phyloP scores from a whole-genome alignment of 2,797 vertebrate genomes.

The Brotula barbata region DNA sequence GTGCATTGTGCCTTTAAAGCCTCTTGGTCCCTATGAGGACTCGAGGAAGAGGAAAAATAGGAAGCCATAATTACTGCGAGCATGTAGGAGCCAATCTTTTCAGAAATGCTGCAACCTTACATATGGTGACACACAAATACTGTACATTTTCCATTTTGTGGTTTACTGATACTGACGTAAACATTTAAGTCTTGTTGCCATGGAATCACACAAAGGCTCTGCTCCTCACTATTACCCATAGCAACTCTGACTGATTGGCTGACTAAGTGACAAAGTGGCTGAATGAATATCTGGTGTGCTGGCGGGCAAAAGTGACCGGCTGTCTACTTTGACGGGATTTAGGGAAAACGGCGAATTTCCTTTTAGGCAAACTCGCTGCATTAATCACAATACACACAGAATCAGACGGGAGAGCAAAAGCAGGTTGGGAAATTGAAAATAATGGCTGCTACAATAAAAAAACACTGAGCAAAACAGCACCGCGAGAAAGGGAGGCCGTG shows the following conservation, averaged over 20 bases:
- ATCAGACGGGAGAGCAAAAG: constrained; percentile 3
- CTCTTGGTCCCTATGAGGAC: too few relatives aligned
- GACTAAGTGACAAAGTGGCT: constrained; percentile 55
- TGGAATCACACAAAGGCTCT: constrained; percentile 51
- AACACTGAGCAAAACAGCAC: constrained; percentile 10
- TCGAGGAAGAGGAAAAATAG: too few relatives aligned
- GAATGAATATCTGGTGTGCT: constrained; percentile 57
- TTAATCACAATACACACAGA: constrained; percentile 17
- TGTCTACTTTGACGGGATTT: constrained; percentile 45
- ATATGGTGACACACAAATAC: too few relatives aligned
- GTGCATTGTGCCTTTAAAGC: too few relatives aligned
- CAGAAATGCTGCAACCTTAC: constrained; percentile 5
- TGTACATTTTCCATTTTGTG: constrained; percentile 22
- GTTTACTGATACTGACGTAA: too few relatives aligned
- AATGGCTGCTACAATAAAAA: constrained; percentile 9
- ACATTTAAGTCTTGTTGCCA: constrained; percentile 66
- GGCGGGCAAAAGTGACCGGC: constrained; percentile 42
- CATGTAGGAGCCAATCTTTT: constrained; percentile 16
- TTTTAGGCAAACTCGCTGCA: constrained; percentile 35
- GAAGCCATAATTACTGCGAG: too few relatives aligned
- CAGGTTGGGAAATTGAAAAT: constrained; percentile 9
- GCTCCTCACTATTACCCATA: constrained; percentile 51
- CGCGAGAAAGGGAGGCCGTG: background rate
- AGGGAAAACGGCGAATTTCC: constrained; percentile 55
- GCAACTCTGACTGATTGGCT: constrained; percentile 58